Evolutionary conservation across 2,113 vertebrate species (phyloP).

Genomic region (Trochalopteron elliotii): DNA sequence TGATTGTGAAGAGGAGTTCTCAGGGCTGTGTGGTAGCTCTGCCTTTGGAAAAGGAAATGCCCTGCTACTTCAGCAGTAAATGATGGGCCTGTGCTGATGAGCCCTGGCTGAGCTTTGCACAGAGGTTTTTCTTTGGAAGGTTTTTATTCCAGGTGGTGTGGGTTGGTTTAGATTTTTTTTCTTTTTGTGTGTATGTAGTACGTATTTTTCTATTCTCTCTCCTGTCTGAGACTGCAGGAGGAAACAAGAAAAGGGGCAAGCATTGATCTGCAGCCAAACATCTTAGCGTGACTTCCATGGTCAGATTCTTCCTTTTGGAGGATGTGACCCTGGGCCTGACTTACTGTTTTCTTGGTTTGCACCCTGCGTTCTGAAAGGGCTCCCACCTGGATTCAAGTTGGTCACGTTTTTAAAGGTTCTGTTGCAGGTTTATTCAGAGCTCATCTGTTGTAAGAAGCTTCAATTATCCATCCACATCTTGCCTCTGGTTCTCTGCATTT

Average conservation of each 20-base stretch:
- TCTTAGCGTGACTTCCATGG: neutral
- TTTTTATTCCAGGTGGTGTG: neutral
- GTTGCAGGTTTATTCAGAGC: neutral
- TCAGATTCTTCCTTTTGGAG: neutral
- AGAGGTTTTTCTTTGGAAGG: neutral
- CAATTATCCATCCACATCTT: neutral
- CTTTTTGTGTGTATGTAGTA: too few species aligned
- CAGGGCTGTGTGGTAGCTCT: neutral
- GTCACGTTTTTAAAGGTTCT: neutral
- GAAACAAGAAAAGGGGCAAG: neutral
- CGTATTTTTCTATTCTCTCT: neutral
- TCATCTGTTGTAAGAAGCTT: neutral
- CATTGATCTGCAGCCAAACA: neutral
- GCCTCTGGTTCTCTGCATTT: neutral
- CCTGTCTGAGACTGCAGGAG: neutral
- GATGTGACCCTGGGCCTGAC: neutral
- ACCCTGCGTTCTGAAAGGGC: neutral
- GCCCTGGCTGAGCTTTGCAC: neutral
- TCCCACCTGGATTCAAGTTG: neutral
- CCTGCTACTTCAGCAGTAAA: constrained; percentile 8
- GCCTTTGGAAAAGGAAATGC: constrained; percentile 11
- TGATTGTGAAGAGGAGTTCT: constrained; percentile 57
- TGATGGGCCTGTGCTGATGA: constrained; percentile 12
- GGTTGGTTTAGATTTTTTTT: too few species aligned
- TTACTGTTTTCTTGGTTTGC: neutral